Evolutionary conservation across 2,888 invertebrate species (phyloP), one percentile per base, ranked within the genome.

Genomic region (Diarsia rubi): DNA sequence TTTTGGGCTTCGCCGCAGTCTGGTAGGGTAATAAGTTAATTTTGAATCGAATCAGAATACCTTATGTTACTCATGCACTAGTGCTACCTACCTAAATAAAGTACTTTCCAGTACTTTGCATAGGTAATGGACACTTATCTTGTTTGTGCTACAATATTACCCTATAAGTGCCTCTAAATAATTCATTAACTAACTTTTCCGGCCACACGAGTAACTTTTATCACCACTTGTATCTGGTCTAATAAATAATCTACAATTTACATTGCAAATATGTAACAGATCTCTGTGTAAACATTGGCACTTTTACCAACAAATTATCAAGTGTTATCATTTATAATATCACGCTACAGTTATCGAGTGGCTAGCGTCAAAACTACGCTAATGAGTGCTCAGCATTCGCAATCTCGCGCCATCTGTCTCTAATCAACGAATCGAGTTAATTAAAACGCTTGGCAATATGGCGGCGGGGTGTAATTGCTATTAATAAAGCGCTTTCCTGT

Each of bases 401-500:
- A 94, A 94, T 95, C 93, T 94, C 94, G 93, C 94, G 92, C 95
- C 95, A 95, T 95, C 95, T 96, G 96, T 95, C 94, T 92, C 95
- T 95, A 95, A 96, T 96, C 96, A 96, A 95, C 95, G 95, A 93
- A 95, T 95, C 91, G 92, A 96, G 96, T 96, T 95, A 96, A 96
- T 96, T 95, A 96, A 96, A 96, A 95, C 95, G 95, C 93, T 93
- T 92, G 92, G 95, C 95, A 96, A 95, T 94, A 96, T 96, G 96
- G 96, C 96, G 95, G 93, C 94, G 89, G 93, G 90, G 92, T 93
- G 94, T 95, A 95, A 96, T 96, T 96, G 95, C 96, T 96, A 96
- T 95, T 96, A 96, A 96, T 96, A 96, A 96, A 96, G 95, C 94
- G 93, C 94, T 95, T 94, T 95, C 94, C 95, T 94, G 95, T 95